Base-by-base conservation (phyloP, 2,888 invertebrate genomes). In the Syrphus vitripennis region DNA sequence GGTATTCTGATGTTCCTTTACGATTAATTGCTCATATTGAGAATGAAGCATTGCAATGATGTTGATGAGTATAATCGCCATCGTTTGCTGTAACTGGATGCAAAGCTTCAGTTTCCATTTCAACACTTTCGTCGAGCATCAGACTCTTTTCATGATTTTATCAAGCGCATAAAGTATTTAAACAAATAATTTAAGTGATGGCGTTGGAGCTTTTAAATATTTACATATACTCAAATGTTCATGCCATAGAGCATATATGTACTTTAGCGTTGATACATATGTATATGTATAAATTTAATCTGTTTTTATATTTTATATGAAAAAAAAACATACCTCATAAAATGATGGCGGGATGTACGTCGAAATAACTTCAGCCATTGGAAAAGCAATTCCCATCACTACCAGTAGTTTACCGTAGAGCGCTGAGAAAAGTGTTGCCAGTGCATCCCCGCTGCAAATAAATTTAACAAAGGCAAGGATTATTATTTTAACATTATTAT, bases 311-410 rank as follows among this genome's bases (percentile, higher is more conserved):
- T 71, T 40, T 45, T 57, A 10, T 19, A 42, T 61, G 6, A 69
- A 37, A 10, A 26, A 45, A 34, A 21, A 80, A 90, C 92, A 92
- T 92, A 96, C 97, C 94, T 98, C 97, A 93, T 98, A 98, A 93
- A 97, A 98, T 34, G 97, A 97, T 88, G 97, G 97, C 90, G 98
- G 98, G 91, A 98, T 97, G 93, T 97, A 97, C 24, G 97, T 97
- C 55, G 98, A 98, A 91, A 98, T 98, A 89, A 98, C 97, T 94
- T 98, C 98, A 87, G 98, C 97, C 96, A 98, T 96, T 69, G 98
- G 98, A 93, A 98, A 97, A 16, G 98, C 97, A 88, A 97, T 96
- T 87, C 98, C 98, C 96, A 98, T 97, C 59, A 98, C 98, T 50
- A 98, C 97, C 89, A 98, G 93, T 69, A 98, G 94, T 93, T 98